Conservation (phyloP, 1,140 invertebrate genomes). For the Sesamia nonagrioides region DNA sequence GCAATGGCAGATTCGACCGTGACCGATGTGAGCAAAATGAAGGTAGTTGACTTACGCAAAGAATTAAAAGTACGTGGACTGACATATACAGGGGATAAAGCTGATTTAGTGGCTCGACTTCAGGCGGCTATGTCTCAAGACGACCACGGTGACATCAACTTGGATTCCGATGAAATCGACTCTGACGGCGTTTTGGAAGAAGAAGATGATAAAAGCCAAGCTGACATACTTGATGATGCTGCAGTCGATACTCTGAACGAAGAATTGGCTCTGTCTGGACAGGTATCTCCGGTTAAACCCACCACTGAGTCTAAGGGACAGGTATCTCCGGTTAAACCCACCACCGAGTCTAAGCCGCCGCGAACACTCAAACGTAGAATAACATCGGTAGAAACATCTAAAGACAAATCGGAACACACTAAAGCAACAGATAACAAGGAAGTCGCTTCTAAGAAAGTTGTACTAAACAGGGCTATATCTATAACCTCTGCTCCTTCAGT, state of each 20-base stretch:
- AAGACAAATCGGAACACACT: constrained; percentile 59
- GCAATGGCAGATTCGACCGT: constrained; percentile 78
- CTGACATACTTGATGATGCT: constrained; percentile 83
- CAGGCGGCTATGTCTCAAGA: constrained; percentile 89
- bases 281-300: constrained; percentile 59
- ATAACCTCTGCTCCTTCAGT: constrained; percentile 75
- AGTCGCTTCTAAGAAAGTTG: constrained; percentile 87
- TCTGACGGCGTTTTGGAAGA: constrained; percentile 88
- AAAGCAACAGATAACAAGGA: constrained; percentile 69
- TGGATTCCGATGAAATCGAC: constrained; percentile 84
- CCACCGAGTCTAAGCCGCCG: constrained; percentile 67
- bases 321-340: constrained; percentile 58
- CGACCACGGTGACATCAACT: constrained; percentile 79
- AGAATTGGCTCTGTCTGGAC: constrained; percentile 81
- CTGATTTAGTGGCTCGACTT: constrained; percentile 92
- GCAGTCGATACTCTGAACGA: constrained; percentile 78
- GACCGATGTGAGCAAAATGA: constrained; percentile 79
- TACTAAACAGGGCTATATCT: constrained; percentile 90
- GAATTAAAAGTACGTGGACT: constrained; percentile 93
- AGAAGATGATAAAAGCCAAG: constrained; percentile 87
- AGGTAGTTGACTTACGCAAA: constrained; percentile 93
- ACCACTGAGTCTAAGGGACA: constrained; percentile 73
- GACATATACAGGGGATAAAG: constrained; percentile 93
- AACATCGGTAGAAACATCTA: constrained; percentile 60
- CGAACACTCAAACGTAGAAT: constrained; percentile 81